Conservation (phyloP, 2,113 vertebrate genomes). For the Choloepus hoffmanni region DNA sequence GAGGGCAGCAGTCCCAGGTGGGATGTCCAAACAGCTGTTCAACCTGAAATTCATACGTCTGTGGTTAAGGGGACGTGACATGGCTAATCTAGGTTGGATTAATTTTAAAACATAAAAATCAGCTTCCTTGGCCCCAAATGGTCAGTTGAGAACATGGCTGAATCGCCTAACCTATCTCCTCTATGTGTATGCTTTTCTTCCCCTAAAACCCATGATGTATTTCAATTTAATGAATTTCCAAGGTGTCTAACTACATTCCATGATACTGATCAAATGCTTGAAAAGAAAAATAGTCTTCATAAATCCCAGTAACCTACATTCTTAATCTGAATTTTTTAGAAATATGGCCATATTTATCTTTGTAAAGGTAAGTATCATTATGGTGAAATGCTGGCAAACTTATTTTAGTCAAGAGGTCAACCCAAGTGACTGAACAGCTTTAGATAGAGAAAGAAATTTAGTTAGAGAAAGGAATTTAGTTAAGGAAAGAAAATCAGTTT, state of each 20-base stretch:
- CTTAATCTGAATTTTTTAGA: conserved; percentile 76
- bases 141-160: not conserved
- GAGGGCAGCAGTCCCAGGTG: conserved; percentile 87
- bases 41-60: conserved; percentile 83
- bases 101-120: conserved; percentile 82
- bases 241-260: conserved; percentile 61
- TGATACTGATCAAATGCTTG: conserved; percentile 76
- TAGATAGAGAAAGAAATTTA: not conserved
- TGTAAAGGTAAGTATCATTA: conserved; percentile 76
- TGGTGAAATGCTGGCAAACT: conserved; percentile 55
- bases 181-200: conserved; percentile 10
- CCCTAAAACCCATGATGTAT: conserved; percentile 65
- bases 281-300: conserved; percentile 79
- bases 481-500: conserved; percentile 30
- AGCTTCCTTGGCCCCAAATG: conserved; percentile 72
- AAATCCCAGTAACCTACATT: conserved; percentile 62
- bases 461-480: not conserved
- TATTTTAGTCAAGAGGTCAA: conserved; percentile 65
- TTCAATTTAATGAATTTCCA: conserved; percentile 57
- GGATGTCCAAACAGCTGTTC: conserved; percentile 88
- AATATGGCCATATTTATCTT: conserved; percentile 75
- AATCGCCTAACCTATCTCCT: not conserved
- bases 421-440: not conserved
- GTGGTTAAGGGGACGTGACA: conserved; percentile 86
- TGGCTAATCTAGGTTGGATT: conserved; percentile 82